phyloP scores from a whole-genome alignment of 2,888 invertebrate species.

The Acleris laterana region DNA sequence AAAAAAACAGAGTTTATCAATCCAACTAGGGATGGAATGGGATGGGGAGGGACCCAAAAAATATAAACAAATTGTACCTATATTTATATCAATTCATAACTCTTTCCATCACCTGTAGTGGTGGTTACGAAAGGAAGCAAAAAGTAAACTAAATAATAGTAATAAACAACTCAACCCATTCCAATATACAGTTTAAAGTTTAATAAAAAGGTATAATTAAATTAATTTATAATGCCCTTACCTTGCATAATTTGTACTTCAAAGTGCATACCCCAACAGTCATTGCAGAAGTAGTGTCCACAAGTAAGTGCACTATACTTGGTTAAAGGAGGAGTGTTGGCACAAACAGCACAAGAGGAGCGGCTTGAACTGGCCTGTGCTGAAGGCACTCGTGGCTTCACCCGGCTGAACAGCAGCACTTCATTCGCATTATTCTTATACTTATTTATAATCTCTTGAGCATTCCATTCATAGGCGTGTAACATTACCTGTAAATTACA shows the following conservation, averaged over 20 bases:
- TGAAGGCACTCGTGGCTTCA: conserved; percentile 68
- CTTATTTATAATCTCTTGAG: conserved; percentile 91
- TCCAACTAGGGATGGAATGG: too few relatives aligned
- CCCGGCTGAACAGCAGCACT: conserved; percentile 81
- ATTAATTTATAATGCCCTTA: conserved; percentile 51
- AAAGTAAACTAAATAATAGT: too few relatives aligned
- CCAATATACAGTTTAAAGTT: neutral
- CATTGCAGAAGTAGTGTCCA: conserved; percentile 96
- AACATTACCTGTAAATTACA: conserved; percentile 86
- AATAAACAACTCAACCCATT: too few relatives aligned
- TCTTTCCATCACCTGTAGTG: too few relatives aligned
- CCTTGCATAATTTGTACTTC: conserved; percentile 98
- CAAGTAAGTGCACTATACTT: conserved; percentile 93
- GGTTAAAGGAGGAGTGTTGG: conserved; percentile 85
- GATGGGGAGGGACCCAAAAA: too few relatives aligned
- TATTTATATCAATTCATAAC: too few relatives aligned
- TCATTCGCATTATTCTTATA: conserved; percentile 91
- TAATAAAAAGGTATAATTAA: neutral
- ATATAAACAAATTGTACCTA: too few relatives aligned
- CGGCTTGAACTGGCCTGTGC: conserved; percentile 61
- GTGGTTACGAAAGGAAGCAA: too few relatives aligned
- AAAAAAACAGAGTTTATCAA: too few relatives aligned
- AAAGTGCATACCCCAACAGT: conserved; percentile 98
- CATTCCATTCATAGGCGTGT: conserved; percentile 95
- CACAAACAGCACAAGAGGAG: conserved; percentile 91